Percentiles rank a stretch among this genome's conserved stretches.
Conservation (phyloP, 2,797 vertebrate species). For the Etheostoma perlongum region DNA sequence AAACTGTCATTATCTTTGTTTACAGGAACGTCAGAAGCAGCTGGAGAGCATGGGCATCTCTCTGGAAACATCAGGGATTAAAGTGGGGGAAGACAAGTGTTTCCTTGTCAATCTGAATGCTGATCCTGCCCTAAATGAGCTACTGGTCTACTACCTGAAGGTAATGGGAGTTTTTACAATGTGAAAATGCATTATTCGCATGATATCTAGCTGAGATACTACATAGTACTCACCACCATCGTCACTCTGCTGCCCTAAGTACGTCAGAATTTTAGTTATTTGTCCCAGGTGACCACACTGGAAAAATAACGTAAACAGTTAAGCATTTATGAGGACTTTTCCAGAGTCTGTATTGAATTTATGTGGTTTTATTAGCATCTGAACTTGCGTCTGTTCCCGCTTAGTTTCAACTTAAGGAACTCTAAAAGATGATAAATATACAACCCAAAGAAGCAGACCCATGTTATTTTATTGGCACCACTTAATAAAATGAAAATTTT, state of each 20-base stretch:
- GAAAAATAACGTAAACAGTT: not conserved
- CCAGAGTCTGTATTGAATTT: not conserved
- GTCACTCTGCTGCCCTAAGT: not conserved
- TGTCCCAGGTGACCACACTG: not conserved
- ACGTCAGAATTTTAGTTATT: not conserved
- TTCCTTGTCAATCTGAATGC: constrained; percentile 98
- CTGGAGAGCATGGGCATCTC: constrained; percentile 99
- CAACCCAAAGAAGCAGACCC: not conserved
- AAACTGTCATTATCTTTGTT: constrained; percentile 48
- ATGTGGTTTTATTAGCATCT: not conserved
- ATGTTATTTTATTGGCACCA: not conserved
- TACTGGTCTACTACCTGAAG: constrained; percentile 98
- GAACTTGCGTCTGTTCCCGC: not conserved
- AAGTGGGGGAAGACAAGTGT: constrained; percentile 98
- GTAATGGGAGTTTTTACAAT: constrained; percentile 73
- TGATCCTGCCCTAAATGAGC: constrained; percentile 97
- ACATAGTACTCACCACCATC: not conserved
- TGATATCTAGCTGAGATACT: not conserved
- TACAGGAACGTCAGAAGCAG: constrained; percentile 95
- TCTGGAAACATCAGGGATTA: constrained; percentile 96
- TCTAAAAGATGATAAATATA: not conserved
- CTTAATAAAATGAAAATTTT: not conserved
- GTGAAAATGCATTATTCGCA: not conserved
- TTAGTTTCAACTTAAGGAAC: not conserved
- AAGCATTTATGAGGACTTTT: not conserved